Base-by-base conservation (phyloP, 2,888 invertebrate genomes). In the Reticulitermes lucifugus region DNA sequence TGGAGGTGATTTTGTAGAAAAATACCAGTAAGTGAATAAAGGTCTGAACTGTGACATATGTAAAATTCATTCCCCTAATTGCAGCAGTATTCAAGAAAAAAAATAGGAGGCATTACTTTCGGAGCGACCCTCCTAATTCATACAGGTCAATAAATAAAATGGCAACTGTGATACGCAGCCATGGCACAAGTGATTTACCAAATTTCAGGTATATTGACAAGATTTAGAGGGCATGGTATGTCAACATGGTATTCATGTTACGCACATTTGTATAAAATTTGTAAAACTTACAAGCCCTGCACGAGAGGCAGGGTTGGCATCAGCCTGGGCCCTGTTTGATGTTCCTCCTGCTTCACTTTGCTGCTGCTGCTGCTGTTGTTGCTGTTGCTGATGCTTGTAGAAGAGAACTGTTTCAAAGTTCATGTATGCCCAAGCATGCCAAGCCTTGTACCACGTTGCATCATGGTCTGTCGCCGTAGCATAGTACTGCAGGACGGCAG, bases 381-480 rank as follows among this genome's bases (percentile, higher is more conserved):
- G 25, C 65, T 89, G 90, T 73, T 90, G 90, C 83, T 91, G 91
- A 86, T 92, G 92, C 88, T 94, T 94, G 89, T 94, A 94, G 89
- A 94, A 94, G 51, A 95, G 89, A 14, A 98, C 97, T 0, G 98
- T 97, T 91, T 99, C 98, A 89, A 98, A 99, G 91, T 99, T 99
- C 94, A 98, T 98, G 89, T 98, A 98, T 0, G 99, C 99, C 95
- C 97, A 98, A 0, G 98, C 95, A 91, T 99, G 99, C 99, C 99
- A 99, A 0, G 99, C 99, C 92, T 98, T 98, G 90, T 98, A 98
- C 98, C 99, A 99, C 83, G 95, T 94, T 1, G 95, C 93, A 88
- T 98, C 96, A 88, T 96, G 94, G 87, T 95, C 95, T 0, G 97
- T 97, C 0, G 98, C 97, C n/a, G 95, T 93, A 60, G 94, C 93